Evolutionary conservation across 2,797 vertebrate genomes (phyloP).

Genomic region (Hippopotamyrus pictus): DNA sequence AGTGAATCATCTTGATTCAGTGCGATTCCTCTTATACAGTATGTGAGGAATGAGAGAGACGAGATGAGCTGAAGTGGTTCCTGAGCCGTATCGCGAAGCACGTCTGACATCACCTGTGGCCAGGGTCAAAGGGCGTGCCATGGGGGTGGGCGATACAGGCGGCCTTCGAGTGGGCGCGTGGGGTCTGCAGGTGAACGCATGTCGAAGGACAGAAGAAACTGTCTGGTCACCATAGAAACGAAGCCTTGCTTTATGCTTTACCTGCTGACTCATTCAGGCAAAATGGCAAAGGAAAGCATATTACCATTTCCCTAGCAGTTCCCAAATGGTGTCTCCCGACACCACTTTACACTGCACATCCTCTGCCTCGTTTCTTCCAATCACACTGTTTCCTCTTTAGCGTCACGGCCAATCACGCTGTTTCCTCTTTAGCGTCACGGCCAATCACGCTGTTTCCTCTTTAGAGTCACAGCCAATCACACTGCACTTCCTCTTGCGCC

Average conservation of each 20-base stretch:
- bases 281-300: not conserved
- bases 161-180: not conserved
- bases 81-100: not conserved
- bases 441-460: not conserved
- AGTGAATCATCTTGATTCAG: not conserved
- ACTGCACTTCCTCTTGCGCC: not conserved
- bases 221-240: not conserved
- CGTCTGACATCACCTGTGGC: not conserved
- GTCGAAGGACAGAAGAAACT: not conserved
- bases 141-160: not conserved
- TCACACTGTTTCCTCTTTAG: not conserved
- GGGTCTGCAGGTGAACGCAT: not conserved
- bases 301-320: not conserved
- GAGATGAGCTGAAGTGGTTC: not conserved
- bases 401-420: not conserved
- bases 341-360: not conserved
- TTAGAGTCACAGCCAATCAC: not conserved
- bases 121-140: not conserved
- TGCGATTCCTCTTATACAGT: not conserved
- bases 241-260: not conserved
- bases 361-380: not conserved
- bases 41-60: not conserved
- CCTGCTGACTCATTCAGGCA: not conserved
- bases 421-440: not conserved
- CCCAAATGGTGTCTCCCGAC: not conserved